phyloP scores from a whole-genome alignment of 2,797 vertebrate genomes.

The Tinamus major region DNA sequence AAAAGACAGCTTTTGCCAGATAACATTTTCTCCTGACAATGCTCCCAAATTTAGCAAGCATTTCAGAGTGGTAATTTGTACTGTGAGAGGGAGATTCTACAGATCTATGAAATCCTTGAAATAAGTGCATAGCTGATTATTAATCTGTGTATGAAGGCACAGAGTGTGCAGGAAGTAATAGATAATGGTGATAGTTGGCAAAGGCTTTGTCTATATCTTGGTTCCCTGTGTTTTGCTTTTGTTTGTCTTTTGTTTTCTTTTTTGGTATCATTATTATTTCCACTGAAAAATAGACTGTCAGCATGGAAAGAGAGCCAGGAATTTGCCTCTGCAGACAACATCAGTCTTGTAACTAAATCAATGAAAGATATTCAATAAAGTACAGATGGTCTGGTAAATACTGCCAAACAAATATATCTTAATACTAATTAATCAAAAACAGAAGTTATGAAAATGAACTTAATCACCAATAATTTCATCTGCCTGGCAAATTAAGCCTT shows the following conservation, averaged over 20 bases:
- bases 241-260: not conserved
- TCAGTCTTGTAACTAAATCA: not conserved
- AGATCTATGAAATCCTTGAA: not conserved
- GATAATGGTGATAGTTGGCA: not conserved
- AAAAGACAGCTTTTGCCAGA: not conserved
- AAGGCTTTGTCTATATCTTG: not conserved
- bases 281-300: not conserved
- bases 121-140: not conserved
- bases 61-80: not conserved
- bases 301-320: not conserved
- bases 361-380: not conserved
- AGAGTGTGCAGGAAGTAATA: not conserved
- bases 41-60: not conserved
- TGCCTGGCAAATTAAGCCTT: not conserved
- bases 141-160: not conserved
- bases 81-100: not conserved
- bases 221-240: not conserved
- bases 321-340: not conserved
- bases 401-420: not conserved
- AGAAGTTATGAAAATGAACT: slow-evolving; percentile 1
- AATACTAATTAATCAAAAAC: slow-evolving; percentile 11
- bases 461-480: not conserved
- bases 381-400: slow-evolving; percentile 6
- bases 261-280: not conserved
- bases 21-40: not conserved